phyloP scores from a whole-genome alignment of 2,113 vertebrate genomes.

The Trochalopteron elliotii region DNA sequence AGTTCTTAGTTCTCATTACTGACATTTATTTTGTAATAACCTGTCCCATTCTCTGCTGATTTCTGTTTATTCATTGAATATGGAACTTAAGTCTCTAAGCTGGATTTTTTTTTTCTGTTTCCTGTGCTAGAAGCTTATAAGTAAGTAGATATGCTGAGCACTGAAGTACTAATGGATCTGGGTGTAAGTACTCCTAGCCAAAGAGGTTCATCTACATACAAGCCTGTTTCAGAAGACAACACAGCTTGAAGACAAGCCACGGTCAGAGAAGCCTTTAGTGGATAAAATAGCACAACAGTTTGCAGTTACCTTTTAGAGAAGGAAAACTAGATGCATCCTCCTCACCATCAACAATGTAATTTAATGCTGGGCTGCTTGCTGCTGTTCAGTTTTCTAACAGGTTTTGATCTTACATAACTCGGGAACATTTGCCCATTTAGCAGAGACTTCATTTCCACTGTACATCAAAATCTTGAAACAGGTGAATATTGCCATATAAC shows the following conservation, averaged over 20 bases:
- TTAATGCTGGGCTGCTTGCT: not conserved
- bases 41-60: not conserved
- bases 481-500: not conserved
- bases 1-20: not conserved
- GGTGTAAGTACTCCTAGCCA: not conserved
- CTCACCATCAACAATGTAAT: not conserved
- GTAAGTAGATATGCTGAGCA: not conserved
- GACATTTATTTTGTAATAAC: not conserved
- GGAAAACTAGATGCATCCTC: not conserved
- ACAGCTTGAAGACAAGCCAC: not conserved
- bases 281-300: not conserved
- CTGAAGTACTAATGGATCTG: not conserved
- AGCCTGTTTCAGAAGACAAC: not conserved
- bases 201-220: not conserved
- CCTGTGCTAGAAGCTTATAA: not conserved
- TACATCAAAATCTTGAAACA: not conserved
- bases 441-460: not conserved
- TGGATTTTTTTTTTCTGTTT: not conserved
- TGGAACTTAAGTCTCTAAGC: not conserved
- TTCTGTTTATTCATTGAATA: not conserved
- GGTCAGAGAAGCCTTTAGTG: not conserved
- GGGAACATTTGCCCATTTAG: not conserved
- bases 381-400: not conserved
- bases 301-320: not conserved
- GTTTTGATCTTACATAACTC: slow-evolving; percentile 20